Percentiles rank a stretch among this genome's conserved stretches.
These are phyloP conservation scores for Trinectes maculatus DNA, from an alignment of 2,113 vertebrate species.

Conservation along the genomic window DNA sequence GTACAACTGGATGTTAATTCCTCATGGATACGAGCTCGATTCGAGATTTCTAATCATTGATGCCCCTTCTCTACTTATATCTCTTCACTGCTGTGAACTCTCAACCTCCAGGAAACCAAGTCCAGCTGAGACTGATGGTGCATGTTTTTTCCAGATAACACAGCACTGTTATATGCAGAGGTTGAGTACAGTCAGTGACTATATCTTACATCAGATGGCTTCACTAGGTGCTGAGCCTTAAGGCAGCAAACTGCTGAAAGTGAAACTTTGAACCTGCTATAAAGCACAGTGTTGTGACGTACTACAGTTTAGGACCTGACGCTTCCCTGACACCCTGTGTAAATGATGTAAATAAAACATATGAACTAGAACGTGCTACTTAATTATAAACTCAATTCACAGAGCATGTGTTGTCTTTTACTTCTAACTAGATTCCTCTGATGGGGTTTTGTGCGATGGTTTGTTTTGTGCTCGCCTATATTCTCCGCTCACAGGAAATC, in stretches of 20 bases:
- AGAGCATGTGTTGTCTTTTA: background rate
- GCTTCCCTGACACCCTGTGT: no score
- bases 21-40: slow-evolving; percentile 15
- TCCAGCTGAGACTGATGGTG: background rate
- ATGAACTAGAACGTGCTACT: no score
- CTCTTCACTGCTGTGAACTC: slow-evolving; percentile 1
- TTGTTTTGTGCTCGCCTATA: background rate
- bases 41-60: slow-evolving; percentile 24
- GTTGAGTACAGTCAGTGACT: slow-evolving; percentile 18
- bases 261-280: slow-evolving; percentile 26
- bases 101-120: background rate
- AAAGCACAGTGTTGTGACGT: slow-evolving; percentile 14
- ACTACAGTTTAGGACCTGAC: background rate
- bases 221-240: slow-evolving; percentile 18
- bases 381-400: no score
- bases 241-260: slow-evolving; percentile 23
- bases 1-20: slow-evolving; percentile 19
- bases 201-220: slow-evolving; percentile 24
- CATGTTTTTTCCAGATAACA: slow-evolving; percentile 3
- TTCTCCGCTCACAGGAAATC: background rate
- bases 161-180: slow-evolving; percentile 3
- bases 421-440: background rate
- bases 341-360: no score
- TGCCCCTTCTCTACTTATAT: background rate
- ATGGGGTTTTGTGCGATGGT: background rate